Evolutionary conservation across 1,140 invertebrate genomes (phyloP).

Genomic region (Aphaenogaster ashmeadi): DNA sequence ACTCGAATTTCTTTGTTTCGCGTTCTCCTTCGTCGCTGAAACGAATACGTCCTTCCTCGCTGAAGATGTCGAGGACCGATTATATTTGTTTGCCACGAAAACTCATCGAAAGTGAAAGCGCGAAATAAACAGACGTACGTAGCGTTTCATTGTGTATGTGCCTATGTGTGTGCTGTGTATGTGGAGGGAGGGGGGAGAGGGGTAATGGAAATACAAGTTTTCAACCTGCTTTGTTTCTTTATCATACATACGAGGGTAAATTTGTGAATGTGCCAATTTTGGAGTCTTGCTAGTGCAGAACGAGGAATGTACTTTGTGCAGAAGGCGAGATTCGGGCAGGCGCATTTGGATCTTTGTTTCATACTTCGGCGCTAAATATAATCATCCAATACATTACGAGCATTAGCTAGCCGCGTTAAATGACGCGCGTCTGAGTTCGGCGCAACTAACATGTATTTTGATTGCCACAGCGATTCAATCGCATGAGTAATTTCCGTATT

Average conservation of each 20-base stretch:
- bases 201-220: no score
- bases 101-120: background rate
- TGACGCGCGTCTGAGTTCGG: background rate
- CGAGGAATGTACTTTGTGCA: background rate
- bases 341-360: constrained; percentile 21
- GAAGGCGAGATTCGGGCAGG: background rate
- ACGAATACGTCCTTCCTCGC: constrained; percentile 25
- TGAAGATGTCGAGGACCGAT: constrained; percentile 35
- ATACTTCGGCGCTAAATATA: constrained; percentile 3
- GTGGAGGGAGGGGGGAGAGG: no score
- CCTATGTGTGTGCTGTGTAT: no score
- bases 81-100: constrained; percentile 5
- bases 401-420: background rate
- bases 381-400: background rate
- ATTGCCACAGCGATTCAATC: background rate
- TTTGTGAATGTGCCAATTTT: background rate
- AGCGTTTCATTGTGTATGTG: background rate
- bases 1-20: constrained; percentile 79
- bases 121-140: background rate
- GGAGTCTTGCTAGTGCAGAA: background rate
- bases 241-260: background rate
- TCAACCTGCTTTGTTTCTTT: no score
- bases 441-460: background rate
- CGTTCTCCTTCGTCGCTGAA: constrained; percentile 68
- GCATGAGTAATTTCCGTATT: background rate